Evolutionary conservation across 2,888 invertebrate genomes (phyloP).

Genomic region (Cactoblastis cactorum): DNA sequence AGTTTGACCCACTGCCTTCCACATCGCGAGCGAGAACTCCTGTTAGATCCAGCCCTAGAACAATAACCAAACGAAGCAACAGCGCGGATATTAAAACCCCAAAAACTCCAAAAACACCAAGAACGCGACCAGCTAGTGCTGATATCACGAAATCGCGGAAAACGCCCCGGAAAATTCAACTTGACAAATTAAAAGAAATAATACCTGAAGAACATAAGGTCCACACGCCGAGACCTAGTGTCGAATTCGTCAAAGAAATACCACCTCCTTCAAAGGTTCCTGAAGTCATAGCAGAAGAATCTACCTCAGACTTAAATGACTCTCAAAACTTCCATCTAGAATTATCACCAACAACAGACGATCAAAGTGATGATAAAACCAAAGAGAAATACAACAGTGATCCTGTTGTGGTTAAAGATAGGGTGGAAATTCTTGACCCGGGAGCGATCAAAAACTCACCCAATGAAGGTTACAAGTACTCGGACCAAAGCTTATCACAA

Average conservation of each 20-base stretch:
- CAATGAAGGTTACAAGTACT: conserved; percentile 54
- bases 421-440: conserved; percentile 42
- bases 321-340: conserved; percentile 65
- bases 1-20: conserved; percentile 44
- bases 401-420: conserved; percentile 46
- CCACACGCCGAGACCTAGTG: conserved; percentile 31
- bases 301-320: conserved; percentile 51
- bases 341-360: conserved; percentile 53
- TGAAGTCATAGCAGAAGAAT: conserved; percentile 52
- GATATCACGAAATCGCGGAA: conserved; percentile 49
- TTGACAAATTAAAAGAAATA: conserved; percentile 30
- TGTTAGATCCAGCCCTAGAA: conserved; percentile 55
- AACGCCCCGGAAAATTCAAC: conserved; percentile 41
- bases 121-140: conserved; percentile 58
- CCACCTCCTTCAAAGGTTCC: conserved; percentile 36
- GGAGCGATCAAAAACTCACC: conserved; percentile 43
- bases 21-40: conserved; percentile 54
- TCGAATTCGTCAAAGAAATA: conserved; percentile 51
- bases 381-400: conserved; percentile 47
- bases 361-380: conserved; percentile 27
- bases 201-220: conserved; percentile 25
- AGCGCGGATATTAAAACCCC: conserved; percentile 53
- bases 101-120: conserved; percentile 60
- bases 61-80: conserved; percentile 55
- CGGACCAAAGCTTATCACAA: conserved; percentile 51